Base-by-base conservation (phyloP, 2,888 invertebrate genomes). In the Tetragnatha montana region DNA sequence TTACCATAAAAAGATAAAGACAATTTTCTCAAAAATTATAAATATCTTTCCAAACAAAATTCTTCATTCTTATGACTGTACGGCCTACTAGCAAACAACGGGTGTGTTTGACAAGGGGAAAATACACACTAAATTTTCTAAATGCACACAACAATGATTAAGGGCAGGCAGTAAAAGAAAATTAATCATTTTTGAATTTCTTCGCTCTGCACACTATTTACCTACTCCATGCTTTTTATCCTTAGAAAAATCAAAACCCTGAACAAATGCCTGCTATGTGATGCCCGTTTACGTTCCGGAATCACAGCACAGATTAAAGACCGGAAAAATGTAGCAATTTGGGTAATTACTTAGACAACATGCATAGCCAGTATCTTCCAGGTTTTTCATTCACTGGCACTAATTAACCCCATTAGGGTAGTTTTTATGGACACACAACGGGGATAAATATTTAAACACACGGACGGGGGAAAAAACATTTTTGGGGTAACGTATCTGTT, bases 101-200 rank as follows among this genome's bases (percentile, higher is more conserved):
- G 35, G 80, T 80, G 69, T 19, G 14, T 47, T 68, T 80, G 80
- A 80, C 68, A 68, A 69, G 69, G 80, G 17, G 69, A 35, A 35
- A 35, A 47, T 69, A n/a, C 80, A 47, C 47, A 68, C 69, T 17
- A 14, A 47, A 35, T 80, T 22, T 68, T 69, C 69, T 69, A 80
- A 22, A 49, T 69, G 69, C 17, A 17, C 60, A 60, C 12, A 60
- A 8, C 60, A 60, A 60, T 60, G 17, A 60, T 17, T 7, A 8
- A 17, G 8, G 60, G 0, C 60, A 0, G 60, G 12, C 17, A 60
- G 12, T 60, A 17, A 17, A 8, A 60, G 60, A 60, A 17, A 60
- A 60, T 10, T 17, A 60, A 60, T 17, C 12, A 3, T 60, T 60
- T 60, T 60, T 8, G 14, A 6, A 6, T 60, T 17, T 17, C 60